Conservation (phyloP, 2,113 vertebrate genomes). For the Heterotis niloticus region DNA sequence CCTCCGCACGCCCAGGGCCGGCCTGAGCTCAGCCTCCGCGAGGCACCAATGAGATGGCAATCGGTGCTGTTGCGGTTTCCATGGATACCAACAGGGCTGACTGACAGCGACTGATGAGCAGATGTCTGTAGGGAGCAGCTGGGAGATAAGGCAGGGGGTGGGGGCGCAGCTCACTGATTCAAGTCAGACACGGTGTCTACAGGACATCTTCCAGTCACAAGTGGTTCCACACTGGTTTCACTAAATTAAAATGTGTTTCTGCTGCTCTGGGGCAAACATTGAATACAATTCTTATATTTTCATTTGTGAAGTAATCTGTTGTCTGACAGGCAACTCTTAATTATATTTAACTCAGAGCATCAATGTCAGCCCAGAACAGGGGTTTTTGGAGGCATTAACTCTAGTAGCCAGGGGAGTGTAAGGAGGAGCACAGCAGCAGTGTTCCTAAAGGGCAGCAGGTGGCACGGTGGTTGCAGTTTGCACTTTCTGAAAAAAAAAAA, state of each 20-base stretch:
- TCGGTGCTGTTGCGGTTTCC: constrained; percentile 10
- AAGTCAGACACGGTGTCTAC: background rate
- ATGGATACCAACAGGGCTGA: constrained; percentile 22
- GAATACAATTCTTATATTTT: background rate
- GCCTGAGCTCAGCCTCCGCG: constrained; percentile 1
- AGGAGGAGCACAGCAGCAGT: no score
- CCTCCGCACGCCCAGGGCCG: background rate
- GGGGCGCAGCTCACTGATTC: background rate
- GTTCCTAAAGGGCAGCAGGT: no score
- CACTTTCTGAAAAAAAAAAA: no score
- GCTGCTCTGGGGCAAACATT: background rate
- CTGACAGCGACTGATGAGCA: constrained; percentile 18
- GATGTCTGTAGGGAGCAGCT: constrained; percentile 9
- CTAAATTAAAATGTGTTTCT: background rate
- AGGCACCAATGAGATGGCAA: background rate
- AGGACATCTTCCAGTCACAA: background rate
- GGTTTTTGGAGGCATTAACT: background rate
- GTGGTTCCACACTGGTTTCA: background rate
- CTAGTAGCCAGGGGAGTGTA: no score
- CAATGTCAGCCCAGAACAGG: background rate
- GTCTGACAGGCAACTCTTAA: no score
- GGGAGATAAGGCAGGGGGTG: background rate
- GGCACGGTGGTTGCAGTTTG: no score
- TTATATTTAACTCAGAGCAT: background rate
- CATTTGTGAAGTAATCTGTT: no score